Evolutionary conservation across 2,797 vertebrate species (phyloP).

Genomic region (Diceros bicornis): DNA sequence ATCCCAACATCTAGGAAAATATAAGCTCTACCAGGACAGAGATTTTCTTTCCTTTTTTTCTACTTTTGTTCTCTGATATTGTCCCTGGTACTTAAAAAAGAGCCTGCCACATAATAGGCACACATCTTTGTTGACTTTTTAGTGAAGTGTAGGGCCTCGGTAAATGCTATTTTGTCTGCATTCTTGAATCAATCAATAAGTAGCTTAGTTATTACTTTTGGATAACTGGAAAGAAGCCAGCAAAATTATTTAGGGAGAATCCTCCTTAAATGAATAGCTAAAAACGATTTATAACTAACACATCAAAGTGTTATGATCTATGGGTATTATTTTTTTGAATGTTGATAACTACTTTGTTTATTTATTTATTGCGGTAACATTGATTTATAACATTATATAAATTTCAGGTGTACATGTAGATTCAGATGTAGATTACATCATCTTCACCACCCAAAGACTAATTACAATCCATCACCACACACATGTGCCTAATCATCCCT

Average conservation of each 20-base stretch:
- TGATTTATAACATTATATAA: too few species aligned
- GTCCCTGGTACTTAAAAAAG: neutral
- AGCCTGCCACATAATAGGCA: neutral
- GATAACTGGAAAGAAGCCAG: neutral
- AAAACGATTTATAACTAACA: constrained; percentile 11
- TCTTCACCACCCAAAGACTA: too few species aligned
- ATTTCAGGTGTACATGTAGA: too few species aligned
- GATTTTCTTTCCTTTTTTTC: neutral
- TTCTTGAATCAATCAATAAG: neutral
- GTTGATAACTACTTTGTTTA: too few species aligned
- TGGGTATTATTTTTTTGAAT: neutral
- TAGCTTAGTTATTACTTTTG: neutral
- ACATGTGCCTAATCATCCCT: too few species aligned
- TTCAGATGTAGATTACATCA: too few species aligned
- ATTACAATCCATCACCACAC: too few species aligned
- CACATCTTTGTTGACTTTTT: neutral
- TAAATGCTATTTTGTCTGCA: neutral
- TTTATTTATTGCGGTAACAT: too few species aligned
- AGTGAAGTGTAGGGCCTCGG: neutral
- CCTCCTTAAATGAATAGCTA: neutral
- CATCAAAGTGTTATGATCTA: neutral
- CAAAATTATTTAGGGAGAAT: constrained; percentile 21
- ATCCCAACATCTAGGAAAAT: neutral
- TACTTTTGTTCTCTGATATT: neutral
- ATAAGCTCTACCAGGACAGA: neutral